phyloP scores from a whole-genome alignment of 2,797 vertebrate species.

The Typhlichthys eigenmanni region DNA sequence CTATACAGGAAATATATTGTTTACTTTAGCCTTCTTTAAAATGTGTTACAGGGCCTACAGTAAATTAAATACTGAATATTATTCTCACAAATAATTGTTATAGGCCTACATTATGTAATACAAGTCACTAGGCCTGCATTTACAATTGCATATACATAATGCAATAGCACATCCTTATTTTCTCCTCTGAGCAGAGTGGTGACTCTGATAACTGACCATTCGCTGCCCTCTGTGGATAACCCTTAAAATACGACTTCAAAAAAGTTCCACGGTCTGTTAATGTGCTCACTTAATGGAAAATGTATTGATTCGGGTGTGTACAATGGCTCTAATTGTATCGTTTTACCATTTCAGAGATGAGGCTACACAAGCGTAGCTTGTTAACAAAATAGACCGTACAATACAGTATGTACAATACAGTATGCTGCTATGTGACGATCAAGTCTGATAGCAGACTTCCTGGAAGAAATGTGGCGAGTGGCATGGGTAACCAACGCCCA shows the following conservation, averaged over 20 bases:
- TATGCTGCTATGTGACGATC: neutral
- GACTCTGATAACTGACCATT: constrained; percentile 28
- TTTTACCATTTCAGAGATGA: constrained; percentile 29
- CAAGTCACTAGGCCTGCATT: neutral
- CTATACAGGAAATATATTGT: too few species aligned
- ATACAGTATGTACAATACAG: constrained; percentile 1
- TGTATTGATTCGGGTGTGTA: constrained; percentile 53
- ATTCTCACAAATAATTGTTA: too few species aligned
- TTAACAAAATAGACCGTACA: constrained; percentile 28
- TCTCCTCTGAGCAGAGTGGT: constrained; percentile 1
- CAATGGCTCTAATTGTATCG: constrained; percentile 48
- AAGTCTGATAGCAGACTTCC: constrained; percentile 48
- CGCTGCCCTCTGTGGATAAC: constrained; percentile 10
- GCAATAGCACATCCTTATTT: too few species aligned
- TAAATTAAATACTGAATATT: too few species aligned
- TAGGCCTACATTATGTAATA: too few species aligned
- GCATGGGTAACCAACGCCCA: constrained; percentile 56
- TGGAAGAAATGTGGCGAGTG: constrained; percentile 36
- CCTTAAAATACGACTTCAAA: neutral
- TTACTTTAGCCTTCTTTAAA: too few species aligned
- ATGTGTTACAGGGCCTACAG: too few species aligned
- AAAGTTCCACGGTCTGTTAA: constrained; percentile 39
- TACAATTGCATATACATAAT: neutral
- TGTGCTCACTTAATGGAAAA: constrained; percentile 58
- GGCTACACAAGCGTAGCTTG: constrained; percentile 49